These are phyloP conservation scores for Anolis carolinensis DNA, from an alignment of 2,113 vertebrate genomes.

Conservation along the genomic window DNA sequence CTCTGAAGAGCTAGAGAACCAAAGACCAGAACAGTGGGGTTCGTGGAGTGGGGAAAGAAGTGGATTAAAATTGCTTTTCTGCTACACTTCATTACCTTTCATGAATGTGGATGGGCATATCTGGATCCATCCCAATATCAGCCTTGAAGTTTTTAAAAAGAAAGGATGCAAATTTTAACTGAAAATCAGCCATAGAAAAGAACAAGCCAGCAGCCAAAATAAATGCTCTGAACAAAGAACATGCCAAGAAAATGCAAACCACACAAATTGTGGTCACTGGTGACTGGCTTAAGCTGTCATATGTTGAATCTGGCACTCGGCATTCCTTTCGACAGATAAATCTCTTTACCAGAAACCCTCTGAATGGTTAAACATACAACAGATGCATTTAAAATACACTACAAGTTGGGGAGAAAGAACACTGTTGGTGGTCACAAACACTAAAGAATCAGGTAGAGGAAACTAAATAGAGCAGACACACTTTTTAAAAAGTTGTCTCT, in stretches of 20 bases:
- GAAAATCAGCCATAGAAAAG: neutral
- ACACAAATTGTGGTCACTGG: conserved; percentile 54
- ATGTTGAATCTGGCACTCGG: conserved; percentile 75
- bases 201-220: conserved; percentile 52
- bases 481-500: neutral
- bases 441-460: conserved; percentile 71
- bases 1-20: neutral
- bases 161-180: neutral
- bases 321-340: conserved; percentile 74
- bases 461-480: conserved; percentile 63
- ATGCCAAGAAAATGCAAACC: conserved; percentile 59
- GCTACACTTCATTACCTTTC: neutral
- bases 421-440: conserved; percentile 79
- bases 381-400: conserved; percentile 61
- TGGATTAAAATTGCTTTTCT: neutral
- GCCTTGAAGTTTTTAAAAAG: neutral
- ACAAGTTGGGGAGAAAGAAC: conserved; percentile 50
- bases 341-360: conserved; percentile 77
- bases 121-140: conserved; percentile 33
- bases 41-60: neutral
- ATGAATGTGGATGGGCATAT: conserved; percentile 41
- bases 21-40: neutral
- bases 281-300: conserved; percentile 62
- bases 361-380: conserved; percentile 65
- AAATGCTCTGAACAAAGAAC: conserved; percentile 43